phyloP scores from a whole-genome alignment of 2,113 vertebrate genomes.

The Bothrops jararaca region DNA sequence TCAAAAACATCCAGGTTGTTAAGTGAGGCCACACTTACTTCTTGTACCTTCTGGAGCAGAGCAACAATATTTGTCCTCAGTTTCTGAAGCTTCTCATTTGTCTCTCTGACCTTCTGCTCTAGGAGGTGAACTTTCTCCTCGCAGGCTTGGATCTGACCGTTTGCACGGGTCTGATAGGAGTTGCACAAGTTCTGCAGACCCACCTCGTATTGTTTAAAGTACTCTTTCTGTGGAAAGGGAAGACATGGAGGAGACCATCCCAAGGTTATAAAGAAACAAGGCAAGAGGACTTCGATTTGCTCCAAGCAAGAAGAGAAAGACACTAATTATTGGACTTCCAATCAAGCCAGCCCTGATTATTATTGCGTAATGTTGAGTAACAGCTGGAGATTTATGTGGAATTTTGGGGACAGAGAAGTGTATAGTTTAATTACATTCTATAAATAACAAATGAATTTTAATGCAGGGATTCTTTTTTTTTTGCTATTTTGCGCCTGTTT shows the following conservation, averaged over 20 bases:
- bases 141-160: constrained; percentile 85
- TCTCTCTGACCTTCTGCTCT: constrained; percentile 83
- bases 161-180: constrained; percentile 91
- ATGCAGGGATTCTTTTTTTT: neutral
- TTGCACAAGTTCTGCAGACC: constrained; percentile 94
- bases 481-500: neutral
- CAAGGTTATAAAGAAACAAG: neutral
- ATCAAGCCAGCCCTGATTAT: neutral
- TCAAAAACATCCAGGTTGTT: neutral
- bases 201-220: constrained; percentile 95
- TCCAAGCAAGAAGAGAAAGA: neutral
- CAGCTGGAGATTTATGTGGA: neutral
- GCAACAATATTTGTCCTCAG: constrained; percentile 94
- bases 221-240: constrained; percentile 82
- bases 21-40: constrained; percentile 73
- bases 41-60: constrained; percentile 95
- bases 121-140: constrained; percentile 85
- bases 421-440: neutral
- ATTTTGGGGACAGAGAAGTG: neutral
- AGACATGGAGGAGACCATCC: neutral
- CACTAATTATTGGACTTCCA: neutral
- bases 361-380: neutral
- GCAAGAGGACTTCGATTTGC: neutral
- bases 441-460: neutral
- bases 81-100: constrained; percentile 93